Evolutionary conservation across 2,888 invertebrate genomes (phyloP).

Genomic region (Platycheirus albimanus): DNA sequence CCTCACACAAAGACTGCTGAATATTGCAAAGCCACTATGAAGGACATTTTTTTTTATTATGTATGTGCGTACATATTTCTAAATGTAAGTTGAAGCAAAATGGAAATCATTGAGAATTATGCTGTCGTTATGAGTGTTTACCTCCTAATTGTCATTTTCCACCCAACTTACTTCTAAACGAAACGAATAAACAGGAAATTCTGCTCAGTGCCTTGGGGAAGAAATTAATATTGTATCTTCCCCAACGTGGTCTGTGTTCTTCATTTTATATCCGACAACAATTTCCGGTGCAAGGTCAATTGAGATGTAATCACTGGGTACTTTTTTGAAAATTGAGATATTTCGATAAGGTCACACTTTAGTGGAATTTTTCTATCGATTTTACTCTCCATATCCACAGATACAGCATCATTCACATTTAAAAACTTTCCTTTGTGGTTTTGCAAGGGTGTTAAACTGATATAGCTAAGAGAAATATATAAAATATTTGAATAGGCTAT

Average conservation of each 20-base stretch:
- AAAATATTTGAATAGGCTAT: no score
- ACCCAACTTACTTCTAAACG: slow-evolving; percentile 5
- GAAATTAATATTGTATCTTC: background rate
- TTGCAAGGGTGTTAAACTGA: no score
- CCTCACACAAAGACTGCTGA: no score
- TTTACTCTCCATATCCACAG: no score
- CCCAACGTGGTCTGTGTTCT: background rate
- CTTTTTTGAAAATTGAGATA: background rate
- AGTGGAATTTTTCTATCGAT: no score
- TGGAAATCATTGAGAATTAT: background rate
- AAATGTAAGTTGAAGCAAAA: background rate
- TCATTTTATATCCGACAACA: slow-evolving; percentile 10
- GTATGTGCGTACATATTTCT: background rate
- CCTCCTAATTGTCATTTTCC: slow-evolving; percentile 18
- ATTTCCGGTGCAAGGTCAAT: slow-evolving; percentile 23
- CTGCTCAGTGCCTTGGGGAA: background rate
- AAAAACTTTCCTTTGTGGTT: no score
- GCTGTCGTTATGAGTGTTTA: slow-evolving; percentile 4
- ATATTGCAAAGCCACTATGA: background rate
- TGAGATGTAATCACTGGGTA: background rate
- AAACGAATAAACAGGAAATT: background rate
- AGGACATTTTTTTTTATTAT: slow-evolving; percentile 6
- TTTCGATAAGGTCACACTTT: background rate
- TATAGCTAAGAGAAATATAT: no score
- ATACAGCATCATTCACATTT: no score